Base-by-base conservation (phyloP, 2,888 invertebrate species). In the Drosophila fulvimacula region DNA sequence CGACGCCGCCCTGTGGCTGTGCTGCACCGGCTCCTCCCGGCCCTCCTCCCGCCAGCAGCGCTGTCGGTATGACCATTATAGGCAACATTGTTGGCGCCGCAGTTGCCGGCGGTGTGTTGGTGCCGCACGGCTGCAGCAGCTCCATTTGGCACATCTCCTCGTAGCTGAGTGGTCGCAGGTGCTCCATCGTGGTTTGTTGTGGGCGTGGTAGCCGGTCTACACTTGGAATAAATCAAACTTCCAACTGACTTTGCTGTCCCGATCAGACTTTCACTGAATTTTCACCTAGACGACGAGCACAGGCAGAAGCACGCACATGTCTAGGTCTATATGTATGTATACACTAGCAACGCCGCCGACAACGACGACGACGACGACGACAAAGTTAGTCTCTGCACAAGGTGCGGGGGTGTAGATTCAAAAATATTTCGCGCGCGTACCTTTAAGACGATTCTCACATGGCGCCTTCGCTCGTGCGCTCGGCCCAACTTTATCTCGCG, bases 131-230 rank as follows among this genome's bases (percentile, higher is more conserved):
- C 72, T 91, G 91, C 67, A 92, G 64, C 81, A 92, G 64, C 69
- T 92, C 92, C 86, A 92, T 90, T 88, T 92, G 91, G 76, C 91
- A 92, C 81, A 92, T 80, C 74, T 92, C 92, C 61, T 92, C 92
- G 68, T 92, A 92, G 71, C 90, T 92, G 48, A 92, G 81, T 36
- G 92, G 91, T 49, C 92, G 88, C 56, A 92, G 79, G 79, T 88
- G 82, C 70, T 92, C 92, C 92, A 92, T 92, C 32, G 24, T 36
- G 9, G 5, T n/a, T 48, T 39, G 21, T 51, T 39, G 63, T 64
- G 62, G 63, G 66, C 55, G 63, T 76, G 71, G 61, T 52, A 51
- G 51, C 34, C 24, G 42, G 46, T 61, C 13, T 48, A 17, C 46
- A 34, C 21, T 39, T 21, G 21, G 57, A 76, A 42, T 67, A 21